Evolutionary conservation across 2,113 vertebrate species (phyloP), one percentile per base, ranked within the genome.

Genomic region (Silurus meridionalis): DNA sequence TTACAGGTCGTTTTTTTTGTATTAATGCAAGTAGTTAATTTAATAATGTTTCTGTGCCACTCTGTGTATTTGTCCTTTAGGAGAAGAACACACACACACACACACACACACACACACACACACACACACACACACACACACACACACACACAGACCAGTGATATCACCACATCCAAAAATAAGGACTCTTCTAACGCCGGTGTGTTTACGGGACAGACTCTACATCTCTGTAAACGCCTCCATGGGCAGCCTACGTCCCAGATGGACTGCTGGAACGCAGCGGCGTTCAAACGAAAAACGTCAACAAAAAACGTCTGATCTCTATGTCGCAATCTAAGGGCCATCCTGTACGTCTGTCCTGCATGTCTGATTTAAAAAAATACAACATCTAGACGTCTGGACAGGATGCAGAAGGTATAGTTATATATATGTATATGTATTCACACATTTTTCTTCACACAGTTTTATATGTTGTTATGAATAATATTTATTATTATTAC

Each of bases 231-330:
- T 37, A 79, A 80, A 19, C 57, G 25, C 66, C 66, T 4, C 57
- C 78, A 55, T 60, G 55, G 55, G 78, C 78, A 60, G 78, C 78
- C 78, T 80, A 80, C 78, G 25, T 28, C 55, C 78, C 78, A 80
- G 78, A 80, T 80, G 78, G 78, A 80, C 78, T 60, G 55, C 19
- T 60, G 57, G 55, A 46, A 60, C 8, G 55, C 55, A 60, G 55
- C 28, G 25, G 11, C 11, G 11, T 58, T 60, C 13, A 19, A 11
- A 37, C 46, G 5, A 46, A 37, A 37, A 80, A 80, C 78, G 19
- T 80, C 13, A 19, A 8, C 37, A 78, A 53, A 78, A 11, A 11
- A 60, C 52, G 4, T 60, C 60, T 80, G 10, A 19, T 80, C 57
- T 60, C 55, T 19, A 21, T 37, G 19, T 37, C 15, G 17, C 55